Evolutionary conservation across 2,113 vertebrate species (phyloP).

Genomic region (Neogale vison): DNA sequence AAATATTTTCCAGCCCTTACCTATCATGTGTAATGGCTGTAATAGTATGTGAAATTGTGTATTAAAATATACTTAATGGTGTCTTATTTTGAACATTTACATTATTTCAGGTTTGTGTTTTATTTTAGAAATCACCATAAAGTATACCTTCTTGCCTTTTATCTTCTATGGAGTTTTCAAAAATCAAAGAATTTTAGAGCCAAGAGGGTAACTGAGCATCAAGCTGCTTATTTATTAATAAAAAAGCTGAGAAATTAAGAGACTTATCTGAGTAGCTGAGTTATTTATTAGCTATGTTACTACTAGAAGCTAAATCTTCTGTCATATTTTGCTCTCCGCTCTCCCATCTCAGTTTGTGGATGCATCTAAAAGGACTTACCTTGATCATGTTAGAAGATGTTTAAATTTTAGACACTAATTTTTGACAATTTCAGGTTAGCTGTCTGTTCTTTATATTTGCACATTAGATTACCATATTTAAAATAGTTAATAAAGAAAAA

Average conservation of each 20-base stretch:
- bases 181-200: neutral
- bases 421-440: conserved; percentile 57
- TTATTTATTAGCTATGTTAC: neutral
- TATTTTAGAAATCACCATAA: neutral
- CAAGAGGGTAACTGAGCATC: neutral
- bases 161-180: neutral
- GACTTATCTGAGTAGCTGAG: neutral
- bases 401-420: conserved; percentile 20
- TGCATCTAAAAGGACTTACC: neutral
- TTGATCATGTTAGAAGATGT: neutral
- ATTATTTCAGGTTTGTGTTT: neutral
- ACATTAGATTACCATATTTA: conserved; percentile 34
- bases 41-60: neutral
- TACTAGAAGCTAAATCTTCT: neutral
- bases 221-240: neutral
- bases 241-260: neutral
- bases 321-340: neutral
- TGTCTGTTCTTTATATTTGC: conserved; percentile 43
- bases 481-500: conserved; percentile 53
- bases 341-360: neutral
- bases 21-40: neutral
- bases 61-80: neutral
- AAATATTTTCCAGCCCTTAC: neutral
- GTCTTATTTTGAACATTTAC: neutral
- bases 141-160: neutral